phyloP scores from a whole-genome alignment of 2,888 invertebrate genomes.

The Villa cingulata region DNA sequence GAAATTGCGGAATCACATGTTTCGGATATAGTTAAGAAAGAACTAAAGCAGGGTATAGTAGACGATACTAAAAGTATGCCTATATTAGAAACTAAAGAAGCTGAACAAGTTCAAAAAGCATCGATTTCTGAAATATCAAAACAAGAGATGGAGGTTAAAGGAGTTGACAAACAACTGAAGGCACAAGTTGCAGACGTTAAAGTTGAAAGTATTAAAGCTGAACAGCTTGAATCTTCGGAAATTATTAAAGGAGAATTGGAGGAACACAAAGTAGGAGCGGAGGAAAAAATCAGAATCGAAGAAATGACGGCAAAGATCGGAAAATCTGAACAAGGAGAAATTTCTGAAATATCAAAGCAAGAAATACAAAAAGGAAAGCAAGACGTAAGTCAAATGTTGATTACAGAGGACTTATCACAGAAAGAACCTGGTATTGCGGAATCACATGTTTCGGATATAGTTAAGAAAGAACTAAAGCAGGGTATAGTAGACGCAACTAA shows the following conservation, averaged over 20 bases:
- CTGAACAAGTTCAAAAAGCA: not conserved
- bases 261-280: not conserved
- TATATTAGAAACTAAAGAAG: not conserved
- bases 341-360: too few relatives aligned
- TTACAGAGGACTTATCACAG: too few relatives aligned
- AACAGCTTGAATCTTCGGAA: not conserved
- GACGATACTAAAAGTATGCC: not conserved
- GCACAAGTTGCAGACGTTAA: not conserved
- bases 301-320: too few relatives aligned
- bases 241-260: not conserved
- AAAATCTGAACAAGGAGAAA: too few relatives aligned
- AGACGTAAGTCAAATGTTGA: too few relatives aligned
- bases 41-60: not conserved
- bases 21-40: not conserved
- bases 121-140: slow-evolving; percentile 2
- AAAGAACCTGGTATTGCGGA: too few relatives aligned
- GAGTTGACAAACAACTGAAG: slow-evolving; percentile 10
- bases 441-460: too few relatives aligned
- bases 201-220: not conserved
- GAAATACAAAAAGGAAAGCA: too few relatives aligned
- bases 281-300: too few relatives aligned
- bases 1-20: not conserved
- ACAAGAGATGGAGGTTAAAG: slow-evolving; percentile 13
- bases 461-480: not conserved
- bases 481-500: not conserved